Percentiles rank a stretch among this genome's conserved stretches.
Conservation (phyloP, 2,888 invertebrate genomes). For the Diplazon laetatorius region DNA sequence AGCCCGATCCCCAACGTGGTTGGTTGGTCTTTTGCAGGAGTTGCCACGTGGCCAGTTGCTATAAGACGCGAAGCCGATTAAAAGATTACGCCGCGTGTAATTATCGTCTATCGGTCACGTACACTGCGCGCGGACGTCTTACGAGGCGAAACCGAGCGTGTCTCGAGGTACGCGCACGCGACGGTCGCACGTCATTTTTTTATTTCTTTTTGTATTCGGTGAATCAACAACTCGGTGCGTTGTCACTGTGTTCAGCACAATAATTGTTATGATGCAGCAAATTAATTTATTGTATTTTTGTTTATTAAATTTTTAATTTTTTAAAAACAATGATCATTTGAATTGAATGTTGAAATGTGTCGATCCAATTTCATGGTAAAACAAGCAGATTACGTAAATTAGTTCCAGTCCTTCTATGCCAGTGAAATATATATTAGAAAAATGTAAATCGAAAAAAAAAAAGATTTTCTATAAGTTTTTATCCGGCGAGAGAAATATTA, state of each 20-base stretch:
- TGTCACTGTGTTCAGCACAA: constrained; percentile 1
- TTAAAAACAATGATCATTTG: too few relatives aligned
- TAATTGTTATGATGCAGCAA: not conserved
- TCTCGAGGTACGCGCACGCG: constrained; percentile 63
- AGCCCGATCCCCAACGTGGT: constrained; percentile 53
- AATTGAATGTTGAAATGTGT: too few relatives aligned
- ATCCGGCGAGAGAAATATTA: not conserved
- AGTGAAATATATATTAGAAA: not conserved
- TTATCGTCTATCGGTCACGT: constrained; percentile 65
- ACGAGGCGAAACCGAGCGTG: constrained; percentile 31
- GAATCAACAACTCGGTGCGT: constrained; percentile 25
- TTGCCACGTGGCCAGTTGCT: constrained; percentile 50
- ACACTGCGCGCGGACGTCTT: constrained; percentile 47
- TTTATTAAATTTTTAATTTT: not conserved
- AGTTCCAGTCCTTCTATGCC: too few relatives aligned
- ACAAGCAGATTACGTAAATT: too few relatives aligned
- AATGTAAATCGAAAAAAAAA: not conserved
- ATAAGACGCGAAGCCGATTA: constrained; percentile 57
- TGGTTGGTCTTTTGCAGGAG: constrained; percentile 20
- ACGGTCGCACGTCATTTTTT: constrained; percentile 59
- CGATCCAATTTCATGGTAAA: too few relatives aligned
- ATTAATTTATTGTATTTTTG: not conserved
- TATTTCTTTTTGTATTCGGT: constrained; percentile 6
- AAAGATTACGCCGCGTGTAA: constrained; percentile 64
- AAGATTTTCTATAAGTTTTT: not conserved